Evolutionary conservation across 2,113 vertebrate species (phyloP).

Genomic region (Sprattus sprattus): DNA sequence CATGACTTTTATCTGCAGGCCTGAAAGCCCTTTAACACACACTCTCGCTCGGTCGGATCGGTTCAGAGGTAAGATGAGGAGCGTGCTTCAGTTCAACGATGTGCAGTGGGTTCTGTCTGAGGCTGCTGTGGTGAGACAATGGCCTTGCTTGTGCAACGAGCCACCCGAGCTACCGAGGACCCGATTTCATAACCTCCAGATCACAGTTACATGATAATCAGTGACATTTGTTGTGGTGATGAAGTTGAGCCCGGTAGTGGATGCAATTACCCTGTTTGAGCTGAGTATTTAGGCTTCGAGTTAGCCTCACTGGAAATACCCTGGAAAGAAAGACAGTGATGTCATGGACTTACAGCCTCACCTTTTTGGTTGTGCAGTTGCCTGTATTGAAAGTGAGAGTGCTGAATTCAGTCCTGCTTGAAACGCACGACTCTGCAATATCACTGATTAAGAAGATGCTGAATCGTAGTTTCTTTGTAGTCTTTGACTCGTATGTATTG

Average conservation of each 20-base stretch:
- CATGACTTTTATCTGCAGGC: not conserved
- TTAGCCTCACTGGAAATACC: not conserved
- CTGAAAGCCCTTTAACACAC: not conserved
- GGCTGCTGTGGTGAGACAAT: not conserved
- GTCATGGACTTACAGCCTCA: not conserved
- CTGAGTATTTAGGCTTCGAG: not conserved
- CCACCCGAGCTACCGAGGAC: not conserved
- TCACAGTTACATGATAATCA: not conserved
- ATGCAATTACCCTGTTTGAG: not conserved
- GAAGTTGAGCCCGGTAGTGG: not conserved
- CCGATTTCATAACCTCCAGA: not conserved
- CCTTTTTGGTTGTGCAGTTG: not conserved
- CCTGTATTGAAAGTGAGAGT: not conserved
- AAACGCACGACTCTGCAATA: not conserved
- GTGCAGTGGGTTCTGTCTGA: not conserved
- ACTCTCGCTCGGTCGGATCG: not conserved
- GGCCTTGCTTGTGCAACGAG: not conserved
- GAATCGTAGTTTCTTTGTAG: not conserved
- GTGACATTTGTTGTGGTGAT: not conserved
- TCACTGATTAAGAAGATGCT: not conserved
- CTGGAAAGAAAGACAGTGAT: not conserved
- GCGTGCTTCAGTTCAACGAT: not conserved
- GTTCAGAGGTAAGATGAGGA: not conserved
- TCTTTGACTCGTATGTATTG: not conserved
- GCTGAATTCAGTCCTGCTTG: not conserved